phyloP scores from a whole-genome alignment of 2,797 vertebrate species.

The Leuciscus waleckii region DNA sequence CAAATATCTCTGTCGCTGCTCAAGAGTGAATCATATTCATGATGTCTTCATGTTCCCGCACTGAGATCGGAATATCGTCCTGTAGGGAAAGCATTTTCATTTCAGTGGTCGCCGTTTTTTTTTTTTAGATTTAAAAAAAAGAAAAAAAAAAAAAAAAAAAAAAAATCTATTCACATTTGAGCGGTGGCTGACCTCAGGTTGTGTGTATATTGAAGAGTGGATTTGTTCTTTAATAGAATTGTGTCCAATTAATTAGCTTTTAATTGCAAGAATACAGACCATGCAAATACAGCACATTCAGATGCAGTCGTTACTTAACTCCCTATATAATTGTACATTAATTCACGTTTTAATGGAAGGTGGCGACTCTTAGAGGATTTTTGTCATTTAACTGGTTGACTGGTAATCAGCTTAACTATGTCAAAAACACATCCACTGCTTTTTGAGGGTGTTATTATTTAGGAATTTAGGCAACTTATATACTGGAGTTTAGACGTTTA shows the following conservation, averaged over 20 bases:
- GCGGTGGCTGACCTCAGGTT: slow-evolving; percentile 76
- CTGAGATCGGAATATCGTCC: no score
- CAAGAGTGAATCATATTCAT: no score
- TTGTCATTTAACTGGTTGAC: slow-evolving; percentile 59
- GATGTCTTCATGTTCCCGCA: no score
- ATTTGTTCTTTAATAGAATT: slow-evolving; percentile 87
- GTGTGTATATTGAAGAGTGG: slow-evolving; percentile 84
- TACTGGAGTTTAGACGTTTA: neutral
- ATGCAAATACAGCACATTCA: slow-evolving; percentile 81
- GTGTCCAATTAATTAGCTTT: slow-evolving; percentile 88
- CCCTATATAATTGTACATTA: slow-evolving; percentile 68
- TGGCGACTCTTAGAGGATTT: slow-evolving; percentile 56
- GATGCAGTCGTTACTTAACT: slow-evolving; percentile 73
- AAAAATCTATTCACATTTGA: slow-evolving; percentile 76
- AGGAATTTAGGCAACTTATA: neutral
- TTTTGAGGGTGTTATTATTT: neutral
- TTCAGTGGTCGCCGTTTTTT: no score
- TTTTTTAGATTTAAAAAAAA: no score
- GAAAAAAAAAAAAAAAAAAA: slow-evolving; percentile 58
- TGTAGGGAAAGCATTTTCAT: no score
- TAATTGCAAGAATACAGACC: slow-evolving; percentile 82
- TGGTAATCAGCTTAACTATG: slow-evolving; percentile 47
- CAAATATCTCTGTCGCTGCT: no score
- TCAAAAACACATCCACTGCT: neutral
- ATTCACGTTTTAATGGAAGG: slow-evolving; percentile 68